Percentiles rank a stretch among this genome's conserved stretches.
Evolutionary conservation across 2,113 vertebrate species (phyloP).

Genomic region (Psammodynastes pulverulentus): DNA sequence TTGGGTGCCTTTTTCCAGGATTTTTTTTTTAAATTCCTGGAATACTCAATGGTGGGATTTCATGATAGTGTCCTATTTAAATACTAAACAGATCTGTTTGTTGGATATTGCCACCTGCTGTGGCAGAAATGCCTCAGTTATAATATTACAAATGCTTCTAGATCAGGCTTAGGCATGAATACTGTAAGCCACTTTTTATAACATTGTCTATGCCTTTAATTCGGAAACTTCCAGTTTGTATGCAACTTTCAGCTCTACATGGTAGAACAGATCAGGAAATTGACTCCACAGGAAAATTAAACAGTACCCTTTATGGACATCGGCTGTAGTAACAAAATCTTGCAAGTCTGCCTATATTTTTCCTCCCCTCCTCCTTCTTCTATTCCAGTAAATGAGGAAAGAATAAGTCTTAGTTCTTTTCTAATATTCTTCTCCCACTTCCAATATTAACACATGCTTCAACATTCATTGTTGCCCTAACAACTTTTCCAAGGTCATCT

Average conservation of each 20-base stretch:
- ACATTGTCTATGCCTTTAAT: background rate
- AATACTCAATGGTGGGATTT: background rate
- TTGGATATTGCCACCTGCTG: background rate
- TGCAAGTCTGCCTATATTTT: background rate
- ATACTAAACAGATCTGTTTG: background rate
- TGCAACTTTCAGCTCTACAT: background rate
- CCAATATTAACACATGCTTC: background rate
- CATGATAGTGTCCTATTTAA: background rate
- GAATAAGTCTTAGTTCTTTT: background rate
- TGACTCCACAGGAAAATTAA: background rate
- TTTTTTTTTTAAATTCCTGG: background rate
- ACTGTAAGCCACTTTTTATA: background rate
- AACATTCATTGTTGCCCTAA: background rate
- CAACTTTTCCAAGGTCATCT: background rate
- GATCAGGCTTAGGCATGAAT: background rate
- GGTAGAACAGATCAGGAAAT: background rate
- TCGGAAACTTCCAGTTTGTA: background rate
- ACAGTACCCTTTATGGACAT: background rate
- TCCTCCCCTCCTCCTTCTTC: background rate
- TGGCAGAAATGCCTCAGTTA: background rate
- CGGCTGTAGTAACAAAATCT: background rate
- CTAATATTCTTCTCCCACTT: background rate
- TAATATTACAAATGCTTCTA: background rate
- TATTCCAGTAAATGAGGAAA: background rate
- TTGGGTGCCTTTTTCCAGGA: background rate